These are phyloP conservation scores for Pollachius pollachius DNA, from an alignment of 2,113 vertebrate genomes.

Conservation along the genomic window DNA sequence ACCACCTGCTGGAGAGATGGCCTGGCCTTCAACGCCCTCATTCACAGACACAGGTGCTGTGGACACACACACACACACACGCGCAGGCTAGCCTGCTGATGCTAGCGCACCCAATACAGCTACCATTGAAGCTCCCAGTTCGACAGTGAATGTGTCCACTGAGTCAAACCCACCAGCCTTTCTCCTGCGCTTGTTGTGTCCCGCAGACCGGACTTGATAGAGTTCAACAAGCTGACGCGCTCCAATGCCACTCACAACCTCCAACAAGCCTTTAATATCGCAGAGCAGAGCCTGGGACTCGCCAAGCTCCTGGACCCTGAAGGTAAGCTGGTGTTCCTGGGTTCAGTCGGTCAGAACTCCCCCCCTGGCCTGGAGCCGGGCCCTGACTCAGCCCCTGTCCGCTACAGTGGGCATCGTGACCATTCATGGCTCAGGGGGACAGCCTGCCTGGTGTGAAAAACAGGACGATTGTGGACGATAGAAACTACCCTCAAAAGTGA, in stretches of 20 bases:
- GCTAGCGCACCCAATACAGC: background rate
- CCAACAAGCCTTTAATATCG: slow-evolving; percentile 89
- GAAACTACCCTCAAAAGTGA: too few relatives aligned
- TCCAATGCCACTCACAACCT: slow-evolving; percentile 94
- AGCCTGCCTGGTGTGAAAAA: too few relatives aligned
- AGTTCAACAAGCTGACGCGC: slow-evolving; percentile 89
- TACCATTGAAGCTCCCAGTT: background rate
- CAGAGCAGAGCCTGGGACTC: slow-evolving; percentile 89
- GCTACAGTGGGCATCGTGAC: too few relatives aligned
- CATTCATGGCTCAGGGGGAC: too few relatives aligned
- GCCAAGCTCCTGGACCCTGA: slow-evolving; percentile 92
- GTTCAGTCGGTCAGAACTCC: background rate
- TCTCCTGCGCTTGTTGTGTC: background rate
- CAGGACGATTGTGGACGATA: too few relatives aligned
- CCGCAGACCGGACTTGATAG: slow-evolving; percentile 86
- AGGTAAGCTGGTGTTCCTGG: slow-evolving; percentile 66
- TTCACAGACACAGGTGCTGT: slow-evolving; percentile 89
- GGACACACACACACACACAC: background rate
- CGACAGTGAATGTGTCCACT: background rate
- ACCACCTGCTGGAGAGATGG: slow-evolving; percentile 95
- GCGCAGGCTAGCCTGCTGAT: background rate
- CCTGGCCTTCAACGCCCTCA: slow-evolving; percentile 93
- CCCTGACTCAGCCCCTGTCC: too few relatives aligned
- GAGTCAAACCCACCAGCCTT: background rate
- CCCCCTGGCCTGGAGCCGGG: background rate